Evolutionary conservation across 2,797 vertebrate genomes (phyloP).

Genomic region (Sebastes steindachneri): DNA sequence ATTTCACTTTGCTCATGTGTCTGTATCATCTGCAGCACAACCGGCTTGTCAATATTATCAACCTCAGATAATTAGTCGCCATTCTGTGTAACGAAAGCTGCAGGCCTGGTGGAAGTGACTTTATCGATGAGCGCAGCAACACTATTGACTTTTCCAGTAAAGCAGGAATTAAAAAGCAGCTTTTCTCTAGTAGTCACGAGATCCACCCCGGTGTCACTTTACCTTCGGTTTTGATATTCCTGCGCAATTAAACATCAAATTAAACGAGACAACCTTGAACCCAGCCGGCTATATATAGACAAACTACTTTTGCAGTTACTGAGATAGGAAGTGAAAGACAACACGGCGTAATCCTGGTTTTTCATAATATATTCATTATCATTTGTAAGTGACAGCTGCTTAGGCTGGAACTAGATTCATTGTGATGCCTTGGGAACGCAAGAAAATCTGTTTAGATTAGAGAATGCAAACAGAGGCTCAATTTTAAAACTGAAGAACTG

Average conservation of each 20-base stretch:
- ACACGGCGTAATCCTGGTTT: neutral
- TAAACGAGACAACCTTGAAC: neutral
- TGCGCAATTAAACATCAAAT: constrained; percentile 40
- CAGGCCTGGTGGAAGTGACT: constrained; percentile 73
- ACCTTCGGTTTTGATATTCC: constrained; percentile 32
- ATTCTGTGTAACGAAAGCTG: constrained; percentile 73
- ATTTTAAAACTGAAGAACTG: neutral
- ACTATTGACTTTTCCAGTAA: constrained; percentile 83
- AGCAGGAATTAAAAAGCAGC: constrained; percentile 66
- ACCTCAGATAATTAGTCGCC: constrained; percentile 75
- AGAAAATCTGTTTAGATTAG: constrained; percentile 17
- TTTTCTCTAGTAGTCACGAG: constrained; percentile 55
- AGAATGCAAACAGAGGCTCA: constrained; percentile 12
- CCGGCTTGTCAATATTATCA: constrained; percentile 63
- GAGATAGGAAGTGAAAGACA: neutral
- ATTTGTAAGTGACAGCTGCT: constrained; percentile 28
- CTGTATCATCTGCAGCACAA: constrained; percentile 68
- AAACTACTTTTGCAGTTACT: neutral
- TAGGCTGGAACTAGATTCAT: constrained; percentile 13
- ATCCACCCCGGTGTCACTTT: constrained; percentile 59
- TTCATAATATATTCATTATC: constrained; percentile 6
- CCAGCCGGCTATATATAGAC: neutral
- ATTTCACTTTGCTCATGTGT: constrained; percentile 42
- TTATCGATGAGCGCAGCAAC: constrained; percentile 77
- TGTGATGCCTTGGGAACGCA: constrained; percentile 1